A percentile compares a stretch with the other conserved stretches of the same genome.
phyloP scores from a whole-genome alignment of 2,888 invertebrate species.

The Acanthococcus lagerstroemiae region DNA sequence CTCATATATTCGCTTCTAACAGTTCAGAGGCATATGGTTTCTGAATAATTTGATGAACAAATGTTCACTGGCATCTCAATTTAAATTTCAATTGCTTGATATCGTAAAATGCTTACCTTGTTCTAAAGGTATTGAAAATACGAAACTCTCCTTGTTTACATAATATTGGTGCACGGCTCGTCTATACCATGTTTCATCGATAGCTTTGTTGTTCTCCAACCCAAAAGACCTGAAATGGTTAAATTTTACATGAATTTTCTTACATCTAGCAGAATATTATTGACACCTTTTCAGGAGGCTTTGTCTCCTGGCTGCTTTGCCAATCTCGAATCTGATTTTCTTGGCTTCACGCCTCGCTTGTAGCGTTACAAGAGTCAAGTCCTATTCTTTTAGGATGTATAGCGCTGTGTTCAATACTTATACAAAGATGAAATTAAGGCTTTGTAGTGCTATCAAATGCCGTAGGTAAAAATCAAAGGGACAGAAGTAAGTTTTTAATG shows the following conservation, averaged over 20 bases:
- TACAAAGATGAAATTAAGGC: too few relatives aligned
- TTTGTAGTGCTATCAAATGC: too few relatives aligned
- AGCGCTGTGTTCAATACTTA: too few relatives aligned
- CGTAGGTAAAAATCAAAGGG: too few relatives aligned
- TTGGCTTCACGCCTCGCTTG: too few relatives aligned
- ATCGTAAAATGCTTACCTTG: constrained; percentile 32
- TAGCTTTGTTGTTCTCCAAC: constrained; percentile 65
- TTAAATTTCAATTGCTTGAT: too few relatives aligned
- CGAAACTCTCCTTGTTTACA: constrained; percentile 79
- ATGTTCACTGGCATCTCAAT: background rate
- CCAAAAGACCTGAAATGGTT: constrained; percentile 59
- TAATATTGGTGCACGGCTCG: constrained; percentile 81
- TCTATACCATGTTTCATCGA: constrained; percentile 83
- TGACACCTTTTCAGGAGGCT: background rate
- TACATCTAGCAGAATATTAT: too few relatives aligned
- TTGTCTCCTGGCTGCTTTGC: background rate
- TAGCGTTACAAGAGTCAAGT: too few relatives aligned
- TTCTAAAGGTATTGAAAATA: constrained; percentile 77
- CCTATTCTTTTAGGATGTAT: too few relatives aligned
- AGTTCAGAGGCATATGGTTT: too few relatives aligned
- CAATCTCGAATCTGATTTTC: background rate
- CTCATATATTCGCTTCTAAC: too few relatives aligned
- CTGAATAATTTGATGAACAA: constrained; percentile 3
- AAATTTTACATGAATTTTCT: constrained; percentile 2
- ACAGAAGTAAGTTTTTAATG: too few relatives aligned